Base-by-base conservation (phyloP, 2,888 invertebrate species). In the Pilophorus perplexus region DNA sequence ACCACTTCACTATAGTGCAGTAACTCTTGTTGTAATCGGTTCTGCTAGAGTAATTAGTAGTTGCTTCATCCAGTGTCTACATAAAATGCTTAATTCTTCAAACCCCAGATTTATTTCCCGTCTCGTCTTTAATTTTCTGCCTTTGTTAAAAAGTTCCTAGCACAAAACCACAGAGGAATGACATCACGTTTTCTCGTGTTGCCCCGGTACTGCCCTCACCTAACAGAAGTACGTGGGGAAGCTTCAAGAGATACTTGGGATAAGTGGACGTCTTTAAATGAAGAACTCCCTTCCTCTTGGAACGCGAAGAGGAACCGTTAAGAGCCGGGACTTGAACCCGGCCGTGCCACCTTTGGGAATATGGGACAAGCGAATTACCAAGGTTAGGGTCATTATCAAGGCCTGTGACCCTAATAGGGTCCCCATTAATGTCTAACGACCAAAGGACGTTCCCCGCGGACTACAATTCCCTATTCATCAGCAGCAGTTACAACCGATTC, bases 301-400 rank as follows among this genome's bases (percentile, higher is more conserved):
- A 22, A 46, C 52, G 27, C 52, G 52, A 52, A 28, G 52, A 52
- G 12, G 28, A 18, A 52, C 52, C 52, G 52, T 52, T 52, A 52
- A 52, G 28, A 52, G 33, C n/a, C 33, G 27, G 14, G 20, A 46
- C 12, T 25, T 46, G 20, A n/a, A 25, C 10, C n/a, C 12, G 20
- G 55, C 33, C 52, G 52, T 33, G 52, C 27, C 28, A n/a, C n/a
- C n/a, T n/a, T n/a, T n/a, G n/a, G 23, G 55, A 55, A 55, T 55
- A 55, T 55, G 55, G 40, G 55, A 27, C 55, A 55, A 25, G 38
- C 40, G 55, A 55, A 55, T 55, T 55, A 55, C 27, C 55, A 55
- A 55, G 55, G 55, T 55, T 55, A 55, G 55, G 55, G 55, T 55
- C 55, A 55, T 55, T 55, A 55, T 38, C 55, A n/a, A 33, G 22